Conservation (phyloP, 2,113 vertebrate species). For the Azemiops feae region DNA sequence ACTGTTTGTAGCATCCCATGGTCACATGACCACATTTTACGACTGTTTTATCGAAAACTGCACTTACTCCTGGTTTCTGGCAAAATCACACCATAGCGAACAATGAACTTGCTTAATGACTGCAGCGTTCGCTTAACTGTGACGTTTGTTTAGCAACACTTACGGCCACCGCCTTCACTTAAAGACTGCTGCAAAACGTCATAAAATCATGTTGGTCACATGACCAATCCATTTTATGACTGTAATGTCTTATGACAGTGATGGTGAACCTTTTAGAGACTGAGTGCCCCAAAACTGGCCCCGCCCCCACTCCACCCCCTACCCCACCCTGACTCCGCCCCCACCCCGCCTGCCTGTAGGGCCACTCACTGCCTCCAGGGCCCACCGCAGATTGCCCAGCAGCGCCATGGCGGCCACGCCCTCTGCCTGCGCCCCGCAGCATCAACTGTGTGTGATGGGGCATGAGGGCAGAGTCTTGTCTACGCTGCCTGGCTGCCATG, state of each 20-base stretch:
- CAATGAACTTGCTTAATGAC: neutral
- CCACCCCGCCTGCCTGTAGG: too few species aligned
- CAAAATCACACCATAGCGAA: neutral
- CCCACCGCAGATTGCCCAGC: too few species aligned
- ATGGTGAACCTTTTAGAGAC: too few species aligned
- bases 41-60: neutral
- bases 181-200: neutral
- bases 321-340: too few species aligned
- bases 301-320: too few species aligned
- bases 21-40: neutral
- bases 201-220: neutral
- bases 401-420: too few species aligned
- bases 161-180: neutral
- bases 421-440: too few species aligned
- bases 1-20: neutral
- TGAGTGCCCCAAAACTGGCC: too few species aligned
- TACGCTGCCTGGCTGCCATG: too few species aligned
- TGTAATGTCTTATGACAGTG: neutral
- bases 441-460: too few species aligned
- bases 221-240: neutral
- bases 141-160: neutral
- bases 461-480: too few species aligned
- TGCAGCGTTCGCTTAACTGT: neutral
- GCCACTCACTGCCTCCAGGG: too few species aligned
- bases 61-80: neutral